phyloP scores from a whole-genome alignment of 2,888 invertebrate genomes.

The Myathropa florea region DNA sequence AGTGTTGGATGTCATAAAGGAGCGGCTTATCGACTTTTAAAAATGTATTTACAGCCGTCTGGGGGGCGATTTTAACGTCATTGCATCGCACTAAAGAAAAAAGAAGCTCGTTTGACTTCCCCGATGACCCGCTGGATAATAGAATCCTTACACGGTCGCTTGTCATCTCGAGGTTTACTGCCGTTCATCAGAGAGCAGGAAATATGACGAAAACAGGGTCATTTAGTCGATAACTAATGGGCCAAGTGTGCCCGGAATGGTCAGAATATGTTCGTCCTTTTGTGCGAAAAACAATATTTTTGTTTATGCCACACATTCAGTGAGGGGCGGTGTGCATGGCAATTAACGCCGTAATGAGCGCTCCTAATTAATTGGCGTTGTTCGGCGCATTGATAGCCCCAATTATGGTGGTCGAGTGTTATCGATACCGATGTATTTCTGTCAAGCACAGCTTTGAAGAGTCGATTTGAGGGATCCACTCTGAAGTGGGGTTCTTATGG shows the following conservation, averaged over 20 bases:
- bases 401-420: background rate
- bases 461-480: too few species aligned
- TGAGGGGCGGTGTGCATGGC: background rate
- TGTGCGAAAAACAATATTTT: background rate
- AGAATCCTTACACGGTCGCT: background rate
- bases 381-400: background rate
- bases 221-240: background rate
- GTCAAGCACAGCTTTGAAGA: too few species aligned
- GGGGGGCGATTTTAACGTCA: slow-evolving; percentile 47
- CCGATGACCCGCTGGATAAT: background rate
- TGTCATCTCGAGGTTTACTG: background rate
- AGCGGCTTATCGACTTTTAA: slow-evolving; percentile 64
- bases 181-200: background rate
- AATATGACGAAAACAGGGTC: background rate
- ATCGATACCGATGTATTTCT: background rate
- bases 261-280: background rate
- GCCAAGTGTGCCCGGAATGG: background rate
- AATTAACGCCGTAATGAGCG: background rate
- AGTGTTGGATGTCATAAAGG: slow-evolving; percentile 34
- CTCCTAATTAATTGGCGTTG: background rate
- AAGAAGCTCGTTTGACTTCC: background rate
- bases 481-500: too few species aligned
- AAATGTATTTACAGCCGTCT: slow-evolving; percentile 55
- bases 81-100: background rate
- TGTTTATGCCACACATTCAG: background rate